Conservation (phyloP, 2,888 invertebrate genomes). For the Opisthograptis luteolata region DNA sequence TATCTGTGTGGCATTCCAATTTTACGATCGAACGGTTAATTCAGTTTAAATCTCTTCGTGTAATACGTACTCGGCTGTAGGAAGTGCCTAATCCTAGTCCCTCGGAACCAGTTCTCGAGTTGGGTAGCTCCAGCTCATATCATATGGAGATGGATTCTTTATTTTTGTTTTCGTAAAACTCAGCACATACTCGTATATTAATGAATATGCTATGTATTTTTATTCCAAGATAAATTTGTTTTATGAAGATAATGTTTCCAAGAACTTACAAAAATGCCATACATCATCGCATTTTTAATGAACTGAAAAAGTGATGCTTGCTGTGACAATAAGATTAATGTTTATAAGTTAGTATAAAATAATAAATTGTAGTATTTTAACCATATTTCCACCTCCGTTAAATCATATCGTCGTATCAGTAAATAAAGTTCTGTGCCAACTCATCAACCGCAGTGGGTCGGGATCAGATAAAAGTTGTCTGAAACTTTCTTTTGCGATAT, state of each 20-base stretch:
- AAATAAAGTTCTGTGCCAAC: constrained; percentile 79
- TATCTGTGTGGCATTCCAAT: constrained; percentile 85
- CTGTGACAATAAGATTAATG: too few species aligned
- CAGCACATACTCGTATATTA: constrained; percentile 29
- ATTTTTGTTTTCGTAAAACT: constrained; percentile 32
- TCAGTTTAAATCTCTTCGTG: constrained; percentile 84
- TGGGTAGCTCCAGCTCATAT: constrained; percentile 40
- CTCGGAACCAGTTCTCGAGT: constrained; percentile 63
- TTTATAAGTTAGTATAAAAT: background rate
- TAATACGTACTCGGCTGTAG: constrained; percentile 76
- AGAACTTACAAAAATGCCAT: too few species aligned
- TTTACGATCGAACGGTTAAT: constrained; percentile 84
- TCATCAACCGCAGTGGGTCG: constrained; percentile 77
- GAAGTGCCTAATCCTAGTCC: constrained; percentile 77
- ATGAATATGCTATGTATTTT: constrained; percentile 36
- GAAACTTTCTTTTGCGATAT: constrained; percentile 81
- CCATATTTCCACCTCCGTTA: constrained; percentile 59
- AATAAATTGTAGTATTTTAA: background rate
- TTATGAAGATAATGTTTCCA: too few species aligned
- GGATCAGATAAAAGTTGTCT: constrained; percentile 80
- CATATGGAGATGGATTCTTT: constrained; percentile 55
- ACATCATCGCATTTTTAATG: background rate
- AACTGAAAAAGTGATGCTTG: constrained; percentile 1
- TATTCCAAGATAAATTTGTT: constrained; percentile 37
- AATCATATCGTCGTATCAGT: constrained; percentile 66